Evolutionary conservation across 1,140 invertebrate genomes (phyloP).

Genomic region (Adoxophyes honmai): DNA sequence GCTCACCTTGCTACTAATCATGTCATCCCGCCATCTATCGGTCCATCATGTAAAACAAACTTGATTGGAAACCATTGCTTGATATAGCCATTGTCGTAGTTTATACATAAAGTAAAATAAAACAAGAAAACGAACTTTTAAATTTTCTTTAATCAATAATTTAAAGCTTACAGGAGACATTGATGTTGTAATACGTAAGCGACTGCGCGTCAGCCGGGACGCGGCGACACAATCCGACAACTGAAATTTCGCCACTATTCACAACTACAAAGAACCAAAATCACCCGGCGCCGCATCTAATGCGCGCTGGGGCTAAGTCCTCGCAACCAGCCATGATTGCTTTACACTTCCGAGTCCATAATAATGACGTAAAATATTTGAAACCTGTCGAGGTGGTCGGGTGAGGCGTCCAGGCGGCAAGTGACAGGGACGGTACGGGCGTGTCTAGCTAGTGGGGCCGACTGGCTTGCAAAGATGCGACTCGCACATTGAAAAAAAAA

Average conservation of each 20-base stretch:
- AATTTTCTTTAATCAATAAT: constrained; percentile 74
- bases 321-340: constrained; percentile 31
- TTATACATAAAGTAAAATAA: constrained; percentile 30
- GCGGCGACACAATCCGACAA: constrained; percentile 28
- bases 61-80: no score
- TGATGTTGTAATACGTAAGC: constrained; percentile 36
- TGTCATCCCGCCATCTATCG: no score
- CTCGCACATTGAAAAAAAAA: no score
- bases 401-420: no score
- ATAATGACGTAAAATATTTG: constrained; percentile 26
- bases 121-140: constrained; percentile 54
- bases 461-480: no score
- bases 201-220: constrained; percentile 31
- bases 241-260: constrained; percentile 51
- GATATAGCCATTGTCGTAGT: neutral
- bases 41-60: no score
- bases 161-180: constrained; percentile 74
- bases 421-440: no score
- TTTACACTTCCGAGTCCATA: constrained; percentile 27
- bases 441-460: no score
- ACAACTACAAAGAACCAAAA: constrained; percentile 26
- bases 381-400: constrained; percentile 18
- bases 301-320: constrained; percentile 26
- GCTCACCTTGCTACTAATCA: no score
- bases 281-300: constrained; percentile 43